phyloP scores from a whole-genome alignment of 2,797 vertebrate genomes.

The Dendrocincla fuliginosa region DNA sequence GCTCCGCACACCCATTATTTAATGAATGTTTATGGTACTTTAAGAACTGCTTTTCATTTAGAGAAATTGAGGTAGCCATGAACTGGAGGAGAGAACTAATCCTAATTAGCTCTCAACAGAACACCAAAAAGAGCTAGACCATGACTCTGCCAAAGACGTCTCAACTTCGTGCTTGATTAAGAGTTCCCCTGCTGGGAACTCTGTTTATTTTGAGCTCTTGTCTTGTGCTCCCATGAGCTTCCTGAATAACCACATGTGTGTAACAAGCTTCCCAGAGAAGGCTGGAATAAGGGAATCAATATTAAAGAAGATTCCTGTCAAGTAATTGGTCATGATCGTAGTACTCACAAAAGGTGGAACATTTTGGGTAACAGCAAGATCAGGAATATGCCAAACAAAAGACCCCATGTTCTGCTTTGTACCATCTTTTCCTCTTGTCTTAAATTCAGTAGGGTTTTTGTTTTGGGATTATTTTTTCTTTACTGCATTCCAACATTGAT shows the following conservation, averaged over 20 bases:
- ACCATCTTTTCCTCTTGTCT: not conserved
- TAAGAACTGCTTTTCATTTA: not conserved
- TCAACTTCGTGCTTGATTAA: not conserved
- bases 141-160: not conserved
- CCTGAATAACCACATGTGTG: not conserved
- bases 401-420: not conserved
- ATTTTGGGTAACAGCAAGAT: not conserved
- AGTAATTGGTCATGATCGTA: not conserved
- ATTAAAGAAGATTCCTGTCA: not conserved
- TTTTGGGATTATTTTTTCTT: too few relatives aligned
- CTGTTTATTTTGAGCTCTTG: not conserved
- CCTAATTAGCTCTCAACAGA: not conserved
- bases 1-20: not conserved
- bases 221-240: not conserved
- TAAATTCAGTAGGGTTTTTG: not conserved
- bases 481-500: not conserved
- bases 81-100: not conserved
- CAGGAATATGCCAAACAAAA: accelerated
- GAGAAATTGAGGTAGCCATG: not conserved
- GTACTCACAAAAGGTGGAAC: not conserved
- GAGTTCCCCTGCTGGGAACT: not conserved
- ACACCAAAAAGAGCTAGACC: not conserved
- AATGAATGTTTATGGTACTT: not conserved
- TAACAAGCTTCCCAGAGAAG: not conserved
- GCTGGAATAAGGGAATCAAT: not conserved